Evolutionary conservation across 2,113 vertebrate genomes (phyloP).

Genomic region (Brachyhypopomus occidentalis): DNA sequence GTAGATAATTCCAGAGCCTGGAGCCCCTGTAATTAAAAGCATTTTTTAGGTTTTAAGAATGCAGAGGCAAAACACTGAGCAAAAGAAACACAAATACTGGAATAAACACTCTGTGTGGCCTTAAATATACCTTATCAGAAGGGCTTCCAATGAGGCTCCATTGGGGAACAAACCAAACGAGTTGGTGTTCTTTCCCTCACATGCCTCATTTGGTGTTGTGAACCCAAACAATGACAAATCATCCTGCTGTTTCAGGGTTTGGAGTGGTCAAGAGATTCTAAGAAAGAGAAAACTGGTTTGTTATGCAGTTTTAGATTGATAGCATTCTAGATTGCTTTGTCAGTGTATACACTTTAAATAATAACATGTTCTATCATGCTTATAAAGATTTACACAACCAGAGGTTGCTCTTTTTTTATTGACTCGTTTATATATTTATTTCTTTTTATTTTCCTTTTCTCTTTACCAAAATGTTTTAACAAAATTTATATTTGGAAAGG

Average conservation of each 20-base stretch:
- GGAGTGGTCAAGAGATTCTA: slow-evolving; percentile 18
- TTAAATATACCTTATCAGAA: slow-evolving; percentile 19
- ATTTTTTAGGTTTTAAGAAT: neutral
- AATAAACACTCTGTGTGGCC: neutral
- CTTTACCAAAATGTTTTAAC: neutral
- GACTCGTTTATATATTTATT: slow-evolving; percentile 8
- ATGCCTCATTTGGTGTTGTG: slow-evolving; percentile 39
- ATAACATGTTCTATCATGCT: slow-evolving; percentile 45
- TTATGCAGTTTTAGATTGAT: slow-evolving; percentile 37
- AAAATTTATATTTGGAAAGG: neutral
- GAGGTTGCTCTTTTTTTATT: neutral
- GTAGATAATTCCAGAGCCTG: no score
- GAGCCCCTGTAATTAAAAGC: no score
- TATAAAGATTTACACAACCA: slow-evolving; percentile 4
- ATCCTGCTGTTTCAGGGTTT: slow-evolving; percentile 33
- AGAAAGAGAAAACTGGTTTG: slow-evolving; percentile 40
- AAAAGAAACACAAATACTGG: neutral
- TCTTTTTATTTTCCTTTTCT: neutral
- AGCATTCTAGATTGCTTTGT: slow-evolving; percentile 18
- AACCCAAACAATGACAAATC: slow-evolving; percentile 41
- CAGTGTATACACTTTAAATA: slow-evolving; percentile 50
- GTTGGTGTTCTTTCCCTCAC: slow-evolving; percentile 23
- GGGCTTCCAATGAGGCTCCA: neutral
- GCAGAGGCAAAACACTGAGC: slow-evolving; percentile 4
- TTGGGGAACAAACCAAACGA: slow-evolving; percentile 29